Evolutionary conservation across 2,888 invertebrate species (phyloP).

Genomic region (Vanessa cardui): DNA sequence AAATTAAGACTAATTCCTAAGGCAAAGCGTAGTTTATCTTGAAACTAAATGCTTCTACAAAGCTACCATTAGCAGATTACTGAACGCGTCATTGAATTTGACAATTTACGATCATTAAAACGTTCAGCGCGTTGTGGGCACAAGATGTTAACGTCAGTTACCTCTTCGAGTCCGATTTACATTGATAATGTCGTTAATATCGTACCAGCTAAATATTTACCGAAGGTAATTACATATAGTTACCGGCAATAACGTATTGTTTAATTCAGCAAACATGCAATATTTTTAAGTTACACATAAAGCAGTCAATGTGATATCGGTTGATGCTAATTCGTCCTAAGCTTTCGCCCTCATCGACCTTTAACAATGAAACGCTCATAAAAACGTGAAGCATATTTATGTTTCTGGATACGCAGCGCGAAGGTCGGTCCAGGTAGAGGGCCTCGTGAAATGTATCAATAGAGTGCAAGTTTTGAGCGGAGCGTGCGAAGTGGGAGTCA

Average conservation of each 20-base stretch:
- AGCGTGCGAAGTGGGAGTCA: slow-evolving; percentile 76
- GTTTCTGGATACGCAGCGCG: slow-evolving; percentile 56
- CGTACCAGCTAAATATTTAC: background rate
- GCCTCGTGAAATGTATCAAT: slow-evolving; percentile 78
- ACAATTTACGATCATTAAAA: slow-evolving; percentile 40
- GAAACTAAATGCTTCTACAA: slow-evolving; percentile 79
- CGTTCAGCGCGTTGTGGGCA: slow-evolving; percentile 10
- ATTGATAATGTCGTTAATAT: background rate
- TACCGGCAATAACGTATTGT: background rate
- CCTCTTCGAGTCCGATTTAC: slow-evolving; percentile 1
- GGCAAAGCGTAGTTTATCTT: slow-evolving; percentile 75
- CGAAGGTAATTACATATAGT: slow-evolving; percentile 46
- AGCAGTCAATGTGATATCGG: too few relatives aligned
- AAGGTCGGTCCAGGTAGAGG: slow-evolving; percentile 74
- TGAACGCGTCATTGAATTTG: slow-evolving; percentile 20
- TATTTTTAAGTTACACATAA: too few relatives aligned
- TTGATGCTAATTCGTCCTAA: slow-evolving; percentile 30
- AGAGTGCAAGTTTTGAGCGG: slow-evolving; percentile 78
- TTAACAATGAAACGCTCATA: slow-evolving; percentile 51
- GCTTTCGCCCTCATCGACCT: slow-evolving; percentile 62
- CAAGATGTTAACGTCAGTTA: slow-evolving; percentile 19
- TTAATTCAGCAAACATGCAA: background rate
- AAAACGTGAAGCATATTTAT: slow-evolving; percentile 45
- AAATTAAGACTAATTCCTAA: slow-evolving; percentile 80
- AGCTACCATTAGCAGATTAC: slow-evolving; percentile 62